Evolutionary conservation across 2,888 invertebrate species (phyloP), one percentile per base, ranked within the genome.

Genomic region (Steinernema carpocapsae): DNA sequence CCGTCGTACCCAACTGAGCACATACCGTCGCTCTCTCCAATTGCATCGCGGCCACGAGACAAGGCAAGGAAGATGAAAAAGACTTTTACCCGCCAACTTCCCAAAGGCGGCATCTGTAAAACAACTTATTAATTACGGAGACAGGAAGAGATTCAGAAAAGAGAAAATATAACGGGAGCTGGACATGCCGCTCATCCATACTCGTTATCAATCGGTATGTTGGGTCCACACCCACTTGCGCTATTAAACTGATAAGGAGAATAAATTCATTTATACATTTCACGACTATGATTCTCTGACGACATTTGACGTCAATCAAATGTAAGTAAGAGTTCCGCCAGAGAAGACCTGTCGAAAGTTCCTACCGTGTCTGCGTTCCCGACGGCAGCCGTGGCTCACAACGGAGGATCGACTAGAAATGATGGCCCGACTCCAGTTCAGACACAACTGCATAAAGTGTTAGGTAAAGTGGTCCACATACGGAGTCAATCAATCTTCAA

Each of bases 201-300:
- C 29, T 64, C 64, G 32, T 64, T 37, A 37, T 64, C 64, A 64
- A 29, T 64, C 64, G 64, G 32, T n/a, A 64, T 32, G 32, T 37
- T 64, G 19, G 64, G 64, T 64, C 64, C 64, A 22, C 64, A 64
- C 64, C 64, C 64, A 64, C 24, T 32, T 64, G 32, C 56, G 56
- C 56, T 17, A 56, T 64, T 17, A 64, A 22, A 32, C 64, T 64
- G 64, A 64, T 64, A 64, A 64, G 32, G 64, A 37, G 37, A 37
- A 14, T 64, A 32, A 29, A 2, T 32, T 32, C 64, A 64, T 32
- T 64, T 32, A 32, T 64, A 64, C 32, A 32, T 32, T 64, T 64
- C 64, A 32, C 29, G 64, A 26, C 64, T 26, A 64, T 64, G 64
- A 64, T 64, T 64, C 14, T 22, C 56, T 56, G 56, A 56, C 64